Conservation (phyloP, 2,888 invertebrate species). For the Noctua janthina region DNA sequence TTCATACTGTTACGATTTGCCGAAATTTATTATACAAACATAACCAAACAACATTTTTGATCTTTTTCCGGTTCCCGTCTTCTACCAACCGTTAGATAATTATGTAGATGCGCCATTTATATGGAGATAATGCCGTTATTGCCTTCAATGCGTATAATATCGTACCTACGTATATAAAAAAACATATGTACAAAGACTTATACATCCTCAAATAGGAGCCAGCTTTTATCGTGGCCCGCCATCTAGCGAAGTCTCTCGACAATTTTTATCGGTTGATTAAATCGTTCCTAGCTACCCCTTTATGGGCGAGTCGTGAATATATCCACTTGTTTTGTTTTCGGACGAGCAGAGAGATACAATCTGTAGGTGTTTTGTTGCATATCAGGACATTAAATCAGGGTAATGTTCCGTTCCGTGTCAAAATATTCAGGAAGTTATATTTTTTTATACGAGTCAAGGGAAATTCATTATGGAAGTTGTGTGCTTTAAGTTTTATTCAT, state of each 20-base stretch:
- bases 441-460: constrained; percentile 21
- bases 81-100: constrained; percentile 42
- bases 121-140: constrained; percentile 53
- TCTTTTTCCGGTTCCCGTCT: constrained; percentile 18
- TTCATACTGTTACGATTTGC: not conserved
- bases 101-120: constrained; percentile 55
- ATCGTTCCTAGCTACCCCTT: constrained; percentile 87
- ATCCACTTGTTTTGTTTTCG: constrained; percentile 80
- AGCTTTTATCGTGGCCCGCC: constrained; percentile 78
- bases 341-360: constrained; percentile 76
- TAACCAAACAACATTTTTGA: constrained; percentile 6
- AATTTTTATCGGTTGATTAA: constrained; percentile 88
- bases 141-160: constrained; percentile 45
- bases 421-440: constrained; percentile 44
- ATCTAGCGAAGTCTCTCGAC: constrained; percentile 80
- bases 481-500: not conserved
- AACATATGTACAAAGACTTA: constrained; percentile 53
- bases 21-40: not conserved
- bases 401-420: constrained; percentile 51
- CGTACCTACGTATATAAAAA: constrained; percentile 44
- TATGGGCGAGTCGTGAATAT: constrained; percentile 78
- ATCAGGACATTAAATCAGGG: constrained; percentile 68
- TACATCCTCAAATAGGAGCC: constrained; percentile 64
- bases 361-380: constrained; percentile 72
- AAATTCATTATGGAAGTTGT: constrained; percentile 13